Conservation (phyloP, 2,888 invertebrate species). For the Timema podura region DNA sequence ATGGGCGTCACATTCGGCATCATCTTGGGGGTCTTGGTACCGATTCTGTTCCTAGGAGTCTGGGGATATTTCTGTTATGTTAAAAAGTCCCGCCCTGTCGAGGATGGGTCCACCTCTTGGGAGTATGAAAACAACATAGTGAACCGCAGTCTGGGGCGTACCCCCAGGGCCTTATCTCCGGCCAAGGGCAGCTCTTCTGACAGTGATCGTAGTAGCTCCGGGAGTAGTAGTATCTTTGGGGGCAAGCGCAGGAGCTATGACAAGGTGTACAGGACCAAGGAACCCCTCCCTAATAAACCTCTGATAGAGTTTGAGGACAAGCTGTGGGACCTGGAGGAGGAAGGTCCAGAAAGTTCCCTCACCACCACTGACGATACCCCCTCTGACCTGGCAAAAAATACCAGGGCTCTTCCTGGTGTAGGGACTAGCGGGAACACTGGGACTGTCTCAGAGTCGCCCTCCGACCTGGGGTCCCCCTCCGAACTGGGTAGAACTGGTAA, state of each 20-base stretch:
- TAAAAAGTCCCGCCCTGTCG: slow-evolving; percentile 9
- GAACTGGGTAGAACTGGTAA: too few species aligned
- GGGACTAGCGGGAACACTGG: too few species aligned
- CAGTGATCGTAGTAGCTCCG: slow-evolving; percentile 20
- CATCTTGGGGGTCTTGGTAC: slow-evolving; percentile 67
- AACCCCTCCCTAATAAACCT: slow-evolving; percentile 72
- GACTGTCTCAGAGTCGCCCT: too few species aligned
- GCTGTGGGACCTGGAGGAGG: slow-evolving; percentile 68
- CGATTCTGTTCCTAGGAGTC: slow-evolving; percentile 52
- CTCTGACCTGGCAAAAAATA: slow-evolving; percentile 13
- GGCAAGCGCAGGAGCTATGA: slow-evolving; percentile 74
- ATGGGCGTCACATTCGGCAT: slow-evolving; percentile 71
- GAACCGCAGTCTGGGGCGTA: neutral
- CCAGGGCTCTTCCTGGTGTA: too few species aligned
- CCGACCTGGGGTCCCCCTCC: too few species aligned
- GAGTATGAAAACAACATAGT: slow-evolving; percentile 14
- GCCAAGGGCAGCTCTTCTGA: neutral
- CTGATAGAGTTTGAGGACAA: slow-evolving; percentile 76
- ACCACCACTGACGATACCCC: slow-evolving; percentile 19
- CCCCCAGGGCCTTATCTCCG: neutral
- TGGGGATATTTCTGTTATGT: slow-evolving; percentile 57
- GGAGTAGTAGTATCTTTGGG: slow-evolving; percentile 30
- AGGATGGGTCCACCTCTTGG: slow-evolving; percentile 26
- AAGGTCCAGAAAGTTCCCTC: slow-evolving; percentile 42
- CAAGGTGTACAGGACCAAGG: slow-evolving; percentile 76